phyloP scores from a whole-genome alignment of 1,140 invertebrate genomes.

The Epicauta chinensis region DNA sequence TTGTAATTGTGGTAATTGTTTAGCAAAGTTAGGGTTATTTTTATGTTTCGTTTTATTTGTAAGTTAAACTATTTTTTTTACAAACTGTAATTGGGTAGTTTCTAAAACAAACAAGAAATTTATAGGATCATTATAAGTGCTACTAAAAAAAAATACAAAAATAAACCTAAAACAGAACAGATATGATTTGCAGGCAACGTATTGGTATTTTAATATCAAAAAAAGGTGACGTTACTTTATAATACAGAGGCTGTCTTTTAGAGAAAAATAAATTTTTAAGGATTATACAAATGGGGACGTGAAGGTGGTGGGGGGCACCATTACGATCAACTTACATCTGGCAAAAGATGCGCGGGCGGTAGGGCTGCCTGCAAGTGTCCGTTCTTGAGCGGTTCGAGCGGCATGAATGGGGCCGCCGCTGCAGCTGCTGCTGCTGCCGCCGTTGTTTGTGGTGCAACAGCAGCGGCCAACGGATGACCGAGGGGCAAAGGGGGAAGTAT shows the following conservation, averaged over 20 bases:
- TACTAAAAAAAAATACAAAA: no score
- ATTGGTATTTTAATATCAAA: no score
- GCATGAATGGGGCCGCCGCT: slow-evolving; percentile 27
- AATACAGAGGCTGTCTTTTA: neutral
- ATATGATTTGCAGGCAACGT: no score
- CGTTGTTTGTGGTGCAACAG: slow-evolving; percentile 25
- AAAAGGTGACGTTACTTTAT: neutral
- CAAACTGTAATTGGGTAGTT: no score
- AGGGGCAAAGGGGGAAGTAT: slow-evolving; percentile 50
- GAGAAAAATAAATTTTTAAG: slow-evolving; percentile 2
- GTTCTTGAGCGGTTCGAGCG: slow-evolving; percentile 54
- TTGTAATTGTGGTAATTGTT: no score
- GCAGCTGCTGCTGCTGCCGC: slow-evolving; percentile 19
- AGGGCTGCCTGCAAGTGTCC: slow-evolving; percentile 61
- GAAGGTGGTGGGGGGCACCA: slow-evolving; percentile 43
- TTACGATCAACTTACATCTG: slow-evolving; percentile 47
- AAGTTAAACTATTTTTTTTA: no score
- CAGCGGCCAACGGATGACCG: slow-evolving; percentile 47
- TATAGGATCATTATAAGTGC: no score
- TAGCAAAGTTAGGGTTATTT: no score
- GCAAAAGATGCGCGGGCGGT: slow-evolving; percentile 56
- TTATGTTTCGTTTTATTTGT: no score
- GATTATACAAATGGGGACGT: slow-evolving; percentile 6
- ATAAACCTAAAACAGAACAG: no score
- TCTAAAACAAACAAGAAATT: no score